Evolutionary conservation across 2,113 vertebrate species (phyloP).

Genomic region (Bombycilla garrulus): DNA sequence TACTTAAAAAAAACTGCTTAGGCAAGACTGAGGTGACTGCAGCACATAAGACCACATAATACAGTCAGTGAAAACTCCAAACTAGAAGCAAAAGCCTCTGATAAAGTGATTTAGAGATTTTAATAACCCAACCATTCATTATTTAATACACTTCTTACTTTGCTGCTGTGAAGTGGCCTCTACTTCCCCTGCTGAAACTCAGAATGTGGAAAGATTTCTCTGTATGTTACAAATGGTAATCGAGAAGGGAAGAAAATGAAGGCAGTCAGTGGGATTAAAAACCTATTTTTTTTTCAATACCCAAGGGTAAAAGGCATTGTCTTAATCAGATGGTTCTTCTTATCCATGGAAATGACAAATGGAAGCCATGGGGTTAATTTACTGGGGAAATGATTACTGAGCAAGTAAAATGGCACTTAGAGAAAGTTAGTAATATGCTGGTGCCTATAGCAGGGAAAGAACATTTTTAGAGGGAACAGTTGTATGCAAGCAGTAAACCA

Average conservation of each 20-base stretch:
- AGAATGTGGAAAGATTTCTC: neutral
- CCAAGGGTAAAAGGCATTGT: neutral
- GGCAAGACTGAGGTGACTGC: neutral
- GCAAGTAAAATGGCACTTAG: neutral
- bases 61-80: neutral
- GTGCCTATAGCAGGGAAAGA: neutral
- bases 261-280: neutral
- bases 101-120: neutral
- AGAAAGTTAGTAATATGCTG: neutral
- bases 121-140: neutral
- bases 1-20: neutral
- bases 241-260: neutral
- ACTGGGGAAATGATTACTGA: neutral
- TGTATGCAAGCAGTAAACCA: neutral
- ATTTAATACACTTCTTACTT: neutral
- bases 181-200: neutral
- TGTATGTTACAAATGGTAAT: neutral
- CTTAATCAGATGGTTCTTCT: neutral
- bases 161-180: neutral
- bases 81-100: neutral
- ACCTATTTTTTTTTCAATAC: fast-evolving
- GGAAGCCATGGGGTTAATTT: neutral
- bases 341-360: neutral
- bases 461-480: neutral
- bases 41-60: neutral